A percentile compares a stretch with the other conserved stretches of the same genome.
phyloP scores from a whole-genome alignment of 1,140 invertebrate genomes.

The Epicauta chinensis region DNA sequence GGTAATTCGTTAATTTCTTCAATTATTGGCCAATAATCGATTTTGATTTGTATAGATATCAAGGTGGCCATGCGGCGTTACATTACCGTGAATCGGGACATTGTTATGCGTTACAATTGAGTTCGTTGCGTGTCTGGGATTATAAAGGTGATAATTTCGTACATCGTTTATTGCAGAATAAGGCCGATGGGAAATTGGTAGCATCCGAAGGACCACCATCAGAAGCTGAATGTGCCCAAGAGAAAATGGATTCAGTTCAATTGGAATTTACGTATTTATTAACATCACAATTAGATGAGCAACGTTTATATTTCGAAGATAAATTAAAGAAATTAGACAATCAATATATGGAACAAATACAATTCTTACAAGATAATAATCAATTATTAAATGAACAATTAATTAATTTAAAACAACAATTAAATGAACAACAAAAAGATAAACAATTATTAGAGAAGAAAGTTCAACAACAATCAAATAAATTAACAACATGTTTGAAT shows the following conservation, averaged over 20 bases:
- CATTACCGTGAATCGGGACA: constrained; percentile 95
- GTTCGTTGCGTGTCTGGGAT: constrained; percentile 96
- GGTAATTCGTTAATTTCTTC: constrained; percentile 23
- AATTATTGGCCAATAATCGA: constrained; percentile 1
- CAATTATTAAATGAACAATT: constrained; percentile 46
- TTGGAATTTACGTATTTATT: constrained; percentile 95
- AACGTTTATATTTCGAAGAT: constrained; percentile 89
- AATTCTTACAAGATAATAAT: constrained; percentile 41
- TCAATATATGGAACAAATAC: constrained; percentile 41
- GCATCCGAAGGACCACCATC: constrained; percentile 56
- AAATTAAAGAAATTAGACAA: constrained; percentile 52
- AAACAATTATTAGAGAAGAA: constrained; percentile 64
- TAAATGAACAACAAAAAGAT: constrained; percentile 52
- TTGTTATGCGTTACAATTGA: constrained; percentile 94
- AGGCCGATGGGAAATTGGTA: constrained; percentile 96
- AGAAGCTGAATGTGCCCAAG: constrained; percentile 57
- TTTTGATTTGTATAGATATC: too few relatives aligned
- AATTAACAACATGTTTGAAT: constrained; percentile 49
- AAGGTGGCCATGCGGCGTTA: constrained; percentile 59
- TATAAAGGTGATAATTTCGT: constrained; percentile 95
- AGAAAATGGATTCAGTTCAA: constrained; percentile 90
- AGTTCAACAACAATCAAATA: constrained; percentile 48
- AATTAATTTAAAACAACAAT: constrained; percentile 48
- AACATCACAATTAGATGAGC: constrained; percentile 94
- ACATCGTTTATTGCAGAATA: constrained; percentile 91